phyloP scores from a whole-genome alignment of 23 tunicate species.

The Diplosoma virens region DNA sequence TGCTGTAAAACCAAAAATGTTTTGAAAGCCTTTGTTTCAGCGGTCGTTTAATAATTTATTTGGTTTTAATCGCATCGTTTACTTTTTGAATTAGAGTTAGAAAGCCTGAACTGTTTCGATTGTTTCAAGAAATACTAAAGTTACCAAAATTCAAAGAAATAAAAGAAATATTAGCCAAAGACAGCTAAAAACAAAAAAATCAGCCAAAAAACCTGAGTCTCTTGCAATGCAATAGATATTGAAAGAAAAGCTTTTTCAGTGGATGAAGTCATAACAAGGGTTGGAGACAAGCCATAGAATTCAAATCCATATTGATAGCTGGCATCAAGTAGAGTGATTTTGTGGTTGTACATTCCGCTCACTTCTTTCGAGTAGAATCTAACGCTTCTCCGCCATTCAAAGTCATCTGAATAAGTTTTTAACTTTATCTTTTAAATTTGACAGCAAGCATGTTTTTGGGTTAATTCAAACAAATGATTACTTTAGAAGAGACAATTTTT shows the following conservation, averaged over 20 bases:
- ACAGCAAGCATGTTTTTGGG: background rate
- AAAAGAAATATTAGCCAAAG: too few relatives aligned
- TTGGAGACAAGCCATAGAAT: conserved; percentile 60
- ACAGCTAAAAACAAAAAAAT: too few relatives aligned
- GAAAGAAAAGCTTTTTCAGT: conserved; percentile 68
- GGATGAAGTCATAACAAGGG: conserved; percentile 53
- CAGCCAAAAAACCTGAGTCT: conserved; percentile 39
- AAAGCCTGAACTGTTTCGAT: too few relatives aligned
- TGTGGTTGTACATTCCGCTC: conserved; percentile 49
- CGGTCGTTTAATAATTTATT: too few relatives aligned
- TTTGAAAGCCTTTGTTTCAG: too few relatives aligned
- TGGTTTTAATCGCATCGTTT: too few relatives aligned
- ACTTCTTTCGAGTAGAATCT: conserved; percentile 59
- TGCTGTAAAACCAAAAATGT: too few relatives aligned
- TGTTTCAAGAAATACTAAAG: too few relatives aligned
- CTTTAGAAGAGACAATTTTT: background rate
- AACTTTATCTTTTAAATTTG: too few relatives aligned
- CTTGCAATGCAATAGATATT: conserved; percentile 51
- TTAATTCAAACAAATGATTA: background rate
- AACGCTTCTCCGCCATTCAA: conserved; percentile 85
- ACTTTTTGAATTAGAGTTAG: too few relatives aligned
- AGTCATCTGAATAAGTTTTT: conserved; percentile 78
- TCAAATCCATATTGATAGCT: conserved; percentile 69
- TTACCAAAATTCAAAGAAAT: too few relatives aligned
- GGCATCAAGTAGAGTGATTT: conserved; percentile 56